Base-by-base conservation (phyloP, 2,888 invertebrate species). In the Terebella lapidaria region DNA sequence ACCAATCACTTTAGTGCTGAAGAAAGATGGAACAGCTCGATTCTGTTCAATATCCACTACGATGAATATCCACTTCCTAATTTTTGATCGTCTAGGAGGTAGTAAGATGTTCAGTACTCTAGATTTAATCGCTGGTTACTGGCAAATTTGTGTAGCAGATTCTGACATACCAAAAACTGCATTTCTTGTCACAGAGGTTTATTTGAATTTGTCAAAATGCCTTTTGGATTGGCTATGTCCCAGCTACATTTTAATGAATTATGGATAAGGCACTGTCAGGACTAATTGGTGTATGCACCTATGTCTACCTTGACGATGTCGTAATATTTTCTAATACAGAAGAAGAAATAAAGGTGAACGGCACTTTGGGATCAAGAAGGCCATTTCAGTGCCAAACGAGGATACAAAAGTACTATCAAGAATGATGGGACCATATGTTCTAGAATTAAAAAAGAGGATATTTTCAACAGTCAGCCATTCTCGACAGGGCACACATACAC, bases 171-270 rank as follows among this genome's bases (percentile, higher is more conserved):
- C 20, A 18, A 60, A 60, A 30, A 61, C 62, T 22, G 55, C 59
- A 15, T 62, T 62, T 35, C 2, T 20, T 61, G 61, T 24, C 58
- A 54, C 25, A n/a, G 27, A 3, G 58, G 58, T 1, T 25, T 54
- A 22, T 61, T 59, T 26, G 15, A 61, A 10, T 61, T 61, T 59
- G 1, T 54, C 1, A 15, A 26, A 24, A 45, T 55, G 54, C 58
- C 61, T 1, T 60, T 59, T 30, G 56, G 60, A 5, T 58, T 59
- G 35, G 51, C 56, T 20, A 59, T 29, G 60, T 52, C 5, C 60
- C 60, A 2, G 53, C 53, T 15, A 26, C 25, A 2, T 59, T 59
- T 26, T 56, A 59, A 58, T 2, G 56, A 2, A 29, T 27, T 22
- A 59, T 58, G 56, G 51, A 59, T 24, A 25, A 2, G 4, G 49